Conservation (phyloP, 2,888 invertebrate species). For the Dolomedes plantarius region DNA sequence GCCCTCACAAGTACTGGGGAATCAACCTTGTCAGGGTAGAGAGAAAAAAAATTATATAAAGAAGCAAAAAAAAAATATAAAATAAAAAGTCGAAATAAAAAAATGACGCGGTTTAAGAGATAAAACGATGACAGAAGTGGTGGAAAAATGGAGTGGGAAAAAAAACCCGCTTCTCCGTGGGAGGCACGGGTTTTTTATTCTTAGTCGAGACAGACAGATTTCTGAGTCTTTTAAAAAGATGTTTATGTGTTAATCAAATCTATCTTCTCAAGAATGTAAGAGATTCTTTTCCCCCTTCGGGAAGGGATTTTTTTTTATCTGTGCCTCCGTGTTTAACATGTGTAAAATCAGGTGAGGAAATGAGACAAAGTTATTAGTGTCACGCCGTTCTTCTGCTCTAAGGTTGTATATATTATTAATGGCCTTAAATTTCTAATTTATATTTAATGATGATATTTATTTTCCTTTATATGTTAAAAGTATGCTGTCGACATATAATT, state of each 20-base stretch:
- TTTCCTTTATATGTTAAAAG: no score
- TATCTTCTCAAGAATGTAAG: conserved; percentile 31
- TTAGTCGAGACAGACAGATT: conserved; percentile 55
- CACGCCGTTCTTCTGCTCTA: no score
- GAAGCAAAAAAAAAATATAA: conserved; percentile 48
- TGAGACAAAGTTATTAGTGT: no score
- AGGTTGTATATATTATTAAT: no score
- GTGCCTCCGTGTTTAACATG: neutral
- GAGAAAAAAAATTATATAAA: conserved; percentile 25
- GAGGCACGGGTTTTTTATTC: conserved; percentile 17
- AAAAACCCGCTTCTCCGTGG: conserved; percentile 35
- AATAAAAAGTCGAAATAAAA: conserved; percentile 19
- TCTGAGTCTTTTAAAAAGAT: conserved; percentile 49
- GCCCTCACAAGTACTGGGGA: conserved; percentile 47
- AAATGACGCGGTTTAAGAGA: conserved; percentile 66
- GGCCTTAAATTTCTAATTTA: no score
- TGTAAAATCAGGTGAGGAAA: no score
- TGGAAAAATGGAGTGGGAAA: conserved; percentile 29
- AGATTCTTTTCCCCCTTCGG: neutral
- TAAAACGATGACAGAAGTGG: conserved; percentile 68
- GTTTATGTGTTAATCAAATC: conserved; percentile 70
- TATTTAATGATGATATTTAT: no score
- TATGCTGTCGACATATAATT: no score
- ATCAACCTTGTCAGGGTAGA: conserved; percentile 45
- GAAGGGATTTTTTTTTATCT: neutral